Evolutionary conservation across 2,797 vertebrate species (phyloP).

Genomic region (Lophura swinhoii): DNA sequence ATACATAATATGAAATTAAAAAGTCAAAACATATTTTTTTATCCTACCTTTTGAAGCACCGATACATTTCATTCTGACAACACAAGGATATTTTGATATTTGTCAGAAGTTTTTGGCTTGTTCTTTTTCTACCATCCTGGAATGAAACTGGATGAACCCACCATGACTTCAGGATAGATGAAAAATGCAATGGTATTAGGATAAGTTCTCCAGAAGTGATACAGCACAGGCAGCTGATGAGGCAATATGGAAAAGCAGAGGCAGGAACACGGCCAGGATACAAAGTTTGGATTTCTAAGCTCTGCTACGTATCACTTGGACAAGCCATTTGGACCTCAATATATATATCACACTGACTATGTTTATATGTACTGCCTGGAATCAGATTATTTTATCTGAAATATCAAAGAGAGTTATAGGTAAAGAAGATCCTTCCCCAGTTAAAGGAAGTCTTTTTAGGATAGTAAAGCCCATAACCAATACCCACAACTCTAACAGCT

Average conservation of each 20-base stretch:
- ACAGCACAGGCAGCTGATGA: neutral
- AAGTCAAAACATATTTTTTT: slow-evolving; percentile 44
- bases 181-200: neutral
- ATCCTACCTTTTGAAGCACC: neutral
- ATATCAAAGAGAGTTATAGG: neutral
- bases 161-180: slow-evolving; percentile 30
- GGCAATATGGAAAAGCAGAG: neutral
- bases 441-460: neutral
- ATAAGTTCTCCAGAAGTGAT: neutral
- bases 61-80: slow-evolving; percentile 43
- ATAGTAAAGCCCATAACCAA: neutral
- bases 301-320: neutral
- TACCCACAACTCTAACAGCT: neutral
- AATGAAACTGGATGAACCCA: slow-evolving; percentile 36
- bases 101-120: slow-evolving; percentile 43
- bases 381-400: neutral
- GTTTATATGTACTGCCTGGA: neutral
- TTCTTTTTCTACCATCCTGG: slow-evolving; percentile 18
- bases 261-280: neutral
- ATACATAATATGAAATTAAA: slow-evolving; percentile 43
- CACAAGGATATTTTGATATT: slow-evolving; percentile 26
- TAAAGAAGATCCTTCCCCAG: neutral
- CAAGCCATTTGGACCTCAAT: neutral
- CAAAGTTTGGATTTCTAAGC: neutral
- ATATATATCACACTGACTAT: neutral